phyloP scores from a whole-genome alignment of 2,888 invertebrate species.

The Agonum fuliginosum region DNA sequence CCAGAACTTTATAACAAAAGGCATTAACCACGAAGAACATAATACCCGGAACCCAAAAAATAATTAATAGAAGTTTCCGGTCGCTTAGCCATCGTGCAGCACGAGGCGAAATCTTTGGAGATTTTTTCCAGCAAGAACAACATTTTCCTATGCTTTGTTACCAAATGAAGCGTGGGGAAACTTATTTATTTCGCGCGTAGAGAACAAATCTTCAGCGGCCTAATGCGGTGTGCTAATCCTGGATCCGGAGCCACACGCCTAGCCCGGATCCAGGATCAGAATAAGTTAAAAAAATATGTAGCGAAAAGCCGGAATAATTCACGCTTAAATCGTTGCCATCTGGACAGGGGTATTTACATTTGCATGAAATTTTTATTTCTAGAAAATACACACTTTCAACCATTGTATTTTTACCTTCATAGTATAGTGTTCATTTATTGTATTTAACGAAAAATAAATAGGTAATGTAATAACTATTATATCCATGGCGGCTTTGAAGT shows the following conservation, averaged over 20 bases:
- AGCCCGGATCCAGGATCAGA: neutral
- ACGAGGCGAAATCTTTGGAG: conserved; percentile 9
- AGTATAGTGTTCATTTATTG: too few species aligned
- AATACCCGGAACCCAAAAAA: conserved; percentile 19
- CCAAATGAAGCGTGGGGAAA: conserved; percentile 41
- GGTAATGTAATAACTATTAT: too few species aligned
- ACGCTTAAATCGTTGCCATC: conserved; percentile 19
- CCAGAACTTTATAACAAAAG: conserved; percentile 6
- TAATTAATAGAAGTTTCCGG: conserved; percentile 47
- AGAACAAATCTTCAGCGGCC: conserved; percentile 23
- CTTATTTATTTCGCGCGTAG: conserved; percentile 32
- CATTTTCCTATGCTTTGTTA: conserved; percentile 47
- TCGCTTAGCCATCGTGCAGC: conserved; percentile 10
- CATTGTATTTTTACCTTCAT: too few species aligned
- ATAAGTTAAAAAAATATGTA: conserved; percentile 41
- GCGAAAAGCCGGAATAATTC: neutral
- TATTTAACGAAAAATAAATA: too few species aligned
- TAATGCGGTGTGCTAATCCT: conserved; percentile 40
- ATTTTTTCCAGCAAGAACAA: conserved; percentile 38
- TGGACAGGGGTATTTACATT: too few species aligned
- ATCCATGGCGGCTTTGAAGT: too few species aligned
- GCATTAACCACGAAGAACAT: conserved; percentile 10
- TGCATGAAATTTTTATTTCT: too few species aligned
- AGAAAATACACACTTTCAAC: too few species aligned
- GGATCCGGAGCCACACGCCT: neutral